Evolutionary conservation across 1,140 invertebrate genomes (phyloP), one percentile per base, ranked within the genome.

Genomic region (Copidosoma floridanum): DNA sequence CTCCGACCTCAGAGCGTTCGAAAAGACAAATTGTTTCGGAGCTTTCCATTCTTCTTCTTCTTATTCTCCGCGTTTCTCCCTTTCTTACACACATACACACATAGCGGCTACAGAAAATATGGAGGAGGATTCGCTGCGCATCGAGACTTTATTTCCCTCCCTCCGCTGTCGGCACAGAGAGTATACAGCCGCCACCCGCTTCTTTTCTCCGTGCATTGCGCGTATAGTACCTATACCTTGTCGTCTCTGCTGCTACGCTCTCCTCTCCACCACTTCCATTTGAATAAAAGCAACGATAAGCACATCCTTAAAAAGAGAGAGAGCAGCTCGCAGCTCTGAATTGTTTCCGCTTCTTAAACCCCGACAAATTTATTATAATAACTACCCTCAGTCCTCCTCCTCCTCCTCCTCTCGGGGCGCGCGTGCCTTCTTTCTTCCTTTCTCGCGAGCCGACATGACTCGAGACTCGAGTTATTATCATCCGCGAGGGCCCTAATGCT

Each of bases 311-410:
- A n/a, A n/a, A n/a, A n/a, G n/a, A n/a, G n/a, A n/a, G 72, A 77
- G 76, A 73, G 69, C 76, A 76, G n/a, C 29, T 6, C 73, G 73
- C 73, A 77, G 75, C 72, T 76, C 73, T 78, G 76, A 79, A 79
- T 78, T 77, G 77, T 79, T 79, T 79, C 75, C 77, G 77, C 77
- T 77, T 79, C 77, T 79, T 79, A 77, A 79, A 74, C 75, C 73
- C 75, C 74, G 77, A 79, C 77, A 79, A 77, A 79, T 79, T 79
- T 79, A 79, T 79, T 79, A 79, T 79, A 78, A 79, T 79, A 78
- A 79, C 77, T 79, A 79, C 74, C 75, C 76, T 78, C 70, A 71
- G 71, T 71, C 29, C 24, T 65, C n/a, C n/a, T 63, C 65, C 59
- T 56, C 60, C 62, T 57, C 59, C 62, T 57, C 32, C 48, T 51